phyloP scores from a whole-genome alignment of 2,888 invertebrate species.

The Nebria brevicollis region DNA sequence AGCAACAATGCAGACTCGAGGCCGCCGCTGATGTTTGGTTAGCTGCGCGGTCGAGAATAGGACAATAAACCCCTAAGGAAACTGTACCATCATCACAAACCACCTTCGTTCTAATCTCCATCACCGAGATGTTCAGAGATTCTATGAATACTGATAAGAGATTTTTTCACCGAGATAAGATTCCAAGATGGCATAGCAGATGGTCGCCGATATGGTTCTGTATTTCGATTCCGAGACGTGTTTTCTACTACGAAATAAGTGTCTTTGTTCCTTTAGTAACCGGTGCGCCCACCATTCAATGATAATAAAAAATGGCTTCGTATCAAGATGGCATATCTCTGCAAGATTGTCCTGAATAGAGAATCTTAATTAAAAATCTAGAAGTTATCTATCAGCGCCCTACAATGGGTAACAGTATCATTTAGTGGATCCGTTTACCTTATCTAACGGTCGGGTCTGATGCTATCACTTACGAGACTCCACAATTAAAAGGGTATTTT shows the following conservation, averaged over 20 bases:
- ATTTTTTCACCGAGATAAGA: conserved; percentile 43
- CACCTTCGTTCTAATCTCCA: conserved; percentile 17
- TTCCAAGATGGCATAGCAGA: conserved; percentile 30
- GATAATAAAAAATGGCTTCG: not conserved
- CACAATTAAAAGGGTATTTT: conserved; percentile 37
- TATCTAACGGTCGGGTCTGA: conserved; percentile 31
- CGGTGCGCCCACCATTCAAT: conserved; percentile 30
- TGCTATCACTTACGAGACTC: conserved; percentile 21
- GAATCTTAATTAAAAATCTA: conserved; percentile 43
- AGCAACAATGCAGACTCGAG: conserved; percentile 60
- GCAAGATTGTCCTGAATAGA: conserved; percentile 8
- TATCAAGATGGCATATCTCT: conserved; percentile 28
- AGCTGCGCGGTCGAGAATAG: conserved; percentile 65
- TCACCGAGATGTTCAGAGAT: conserved; percentile 49
- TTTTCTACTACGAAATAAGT: conserved; percentile 55
- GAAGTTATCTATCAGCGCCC: conserved; percentile 11
- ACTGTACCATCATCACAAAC: conserved; percentile 22
- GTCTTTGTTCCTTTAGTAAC: conserved; percentile 52
- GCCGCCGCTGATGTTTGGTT: conserved; percentile 76
- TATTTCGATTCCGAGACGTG: conserved; percentile 47
- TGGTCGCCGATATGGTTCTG: conserved; percentile 23
- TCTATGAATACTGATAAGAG: conserved; percentile 60
- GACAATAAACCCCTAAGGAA: conserved; percentile 20
- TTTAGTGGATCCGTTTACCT: conserved; percentile 12
- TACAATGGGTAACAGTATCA: conserved; percentile 21